Conservation (phyloP, 1,140 invertebrate species). For the Zaprionus inermis region DNA sequence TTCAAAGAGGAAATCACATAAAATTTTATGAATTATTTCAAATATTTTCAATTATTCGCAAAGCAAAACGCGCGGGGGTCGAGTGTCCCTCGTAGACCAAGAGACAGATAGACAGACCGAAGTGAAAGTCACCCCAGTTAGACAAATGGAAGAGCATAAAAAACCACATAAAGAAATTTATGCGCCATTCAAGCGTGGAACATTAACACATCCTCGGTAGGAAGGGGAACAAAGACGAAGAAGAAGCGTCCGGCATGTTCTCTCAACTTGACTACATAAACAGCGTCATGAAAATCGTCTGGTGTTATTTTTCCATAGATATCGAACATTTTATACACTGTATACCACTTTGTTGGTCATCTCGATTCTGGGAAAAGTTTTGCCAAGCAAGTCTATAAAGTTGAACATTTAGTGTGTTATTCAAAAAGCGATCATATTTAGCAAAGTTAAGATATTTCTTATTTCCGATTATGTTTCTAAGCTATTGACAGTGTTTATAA, state of each 20-base stretch:
- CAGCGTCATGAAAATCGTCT: conserved; percentile 59
- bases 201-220: conserved; percentile 74
- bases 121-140: conserved; percentile 50
- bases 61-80: conserved; percentile 16
- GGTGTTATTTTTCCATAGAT: not conserved
- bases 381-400: not conserved
- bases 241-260: conserved; percentile 9
- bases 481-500: not conserved
- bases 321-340: conserved; percentile 4
- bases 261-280: conserved; percentile 48
- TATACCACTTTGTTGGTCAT: not conserved
- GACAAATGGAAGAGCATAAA: conserved; percentile 57
- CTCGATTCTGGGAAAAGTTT: not conserved
- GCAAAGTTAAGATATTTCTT: not conserved
- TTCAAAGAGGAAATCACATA: conserved; percentile 69
- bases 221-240: conserved; percentile 8
- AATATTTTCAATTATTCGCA: conserved; percentile 78
- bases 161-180: conserved; percentile 79
- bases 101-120: conserved; percentile 17
- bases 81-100: conserved; percentile 21
- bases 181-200: conserved; percentile 73
- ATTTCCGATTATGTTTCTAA: too few relatives aligned
- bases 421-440: not conserved
- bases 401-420: not conserved
- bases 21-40: conserved; percentile 82